A percentile compares a stretch with the other conserved stretches of the same genome.
These are phyloP conservation scores for Agapostemon virescens DNA, from an alignment of 2,888 invertebrate genomes.

Conservation along the genomic window DNA sequence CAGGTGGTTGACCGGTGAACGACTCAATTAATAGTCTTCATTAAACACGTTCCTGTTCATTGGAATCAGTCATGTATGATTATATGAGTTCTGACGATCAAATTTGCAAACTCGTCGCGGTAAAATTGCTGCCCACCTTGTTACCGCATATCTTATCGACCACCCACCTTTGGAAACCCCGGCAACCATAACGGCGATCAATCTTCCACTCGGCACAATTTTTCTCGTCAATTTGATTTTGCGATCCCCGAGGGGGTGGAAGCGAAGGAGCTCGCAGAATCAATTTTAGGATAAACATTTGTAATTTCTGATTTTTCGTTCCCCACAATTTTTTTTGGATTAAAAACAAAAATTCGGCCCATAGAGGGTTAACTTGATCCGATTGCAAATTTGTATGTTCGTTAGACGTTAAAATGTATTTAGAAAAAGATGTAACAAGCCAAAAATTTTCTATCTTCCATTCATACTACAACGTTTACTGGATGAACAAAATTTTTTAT, in stretches of 20 bases:
- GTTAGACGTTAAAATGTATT: too few relatives aligned
- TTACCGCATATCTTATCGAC: background rate
- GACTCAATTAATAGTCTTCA: background rate
- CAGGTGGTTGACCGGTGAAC: background rate
- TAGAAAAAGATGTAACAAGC: too few relatives aligned
- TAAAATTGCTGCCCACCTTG: background rate
- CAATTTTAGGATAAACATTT: too few relatives aligned
- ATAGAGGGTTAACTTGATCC: too few relatives aligned
- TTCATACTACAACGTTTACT: background rate
- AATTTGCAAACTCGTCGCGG: background rate
- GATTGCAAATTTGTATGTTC: too few relatives aligned
- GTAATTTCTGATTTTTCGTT: too few relatives aligned
- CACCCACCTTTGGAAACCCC: background rate
- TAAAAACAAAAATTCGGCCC: too few relatives aligned
- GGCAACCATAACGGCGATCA: background rate
- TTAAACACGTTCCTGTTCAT: background rate
- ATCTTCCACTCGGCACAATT: background rate
- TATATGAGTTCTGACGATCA: background rate
- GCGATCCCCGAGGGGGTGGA: background rate
- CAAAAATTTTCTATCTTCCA: too few relatives aligned
- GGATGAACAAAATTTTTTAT: background rate
- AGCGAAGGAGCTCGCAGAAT: too few relatives aligned
- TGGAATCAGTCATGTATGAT: conserved; percentile 2
- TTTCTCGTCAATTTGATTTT: background rate
- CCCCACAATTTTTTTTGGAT: too few relatives aligned